Percentiles rank a stretch among this genome's conserved stretches.
phyloP scores from a whole-genome alignment of 2,888 invertebrate genomes.

The Plebejus argus region DNA sequence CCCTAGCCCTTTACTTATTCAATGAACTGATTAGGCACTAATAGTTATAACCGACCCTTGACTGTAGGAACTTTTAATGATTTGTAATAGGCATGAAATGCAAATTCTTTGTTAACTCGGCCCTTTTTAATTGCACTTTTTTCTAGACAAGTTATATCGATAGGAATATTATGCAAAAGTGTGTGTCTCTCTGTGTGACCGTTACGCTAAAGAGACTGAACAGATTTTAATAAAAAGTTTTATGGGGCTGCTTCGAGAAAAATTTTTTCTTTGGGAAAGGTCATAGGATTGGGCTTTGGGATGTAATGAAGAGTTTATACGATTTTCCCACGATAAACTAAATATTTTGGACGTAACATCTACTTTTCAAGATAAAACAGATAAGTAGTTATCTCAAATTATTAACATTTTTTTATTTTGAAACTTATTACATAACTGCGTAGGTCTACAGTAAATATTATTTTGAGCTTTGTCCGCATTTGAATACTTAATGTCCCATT shows the following conservation, averaged over 20 bases:
- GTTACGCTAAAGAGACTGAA: too few species aligned
- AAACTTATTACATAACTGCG: not conserved
- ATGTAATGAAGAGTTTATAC: too few species aligned
- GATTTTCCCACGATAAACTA: too few species aligned
- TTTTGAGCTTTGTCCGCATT: constrained; percentile 10
- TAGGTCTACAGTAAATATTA: not conserved
- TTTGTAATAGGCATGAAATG: not conserved
- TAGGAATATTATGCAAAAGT: not conserved
- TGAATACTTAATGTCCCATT: constrained; percentile 9
- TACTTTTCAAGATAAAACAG: not conserved
- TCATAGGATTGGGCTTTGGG: too few species aligned
- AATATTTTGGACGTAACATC: too few species aligned
- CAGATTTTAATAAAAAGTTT: too few species aligned
- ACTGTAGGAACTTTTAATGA: not conserved
- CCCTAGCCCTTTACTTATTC: constrained; percentile 15
- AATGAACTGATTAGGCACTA: constrained; percentile 25
- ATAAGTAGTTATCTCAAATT: not conserved
- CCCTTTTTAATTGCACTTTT: not conserved
- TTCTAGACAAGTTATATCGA: not conserved
- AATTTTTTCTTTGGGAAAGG: too few species aligned
- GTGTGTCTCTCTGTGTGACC: not conserved
- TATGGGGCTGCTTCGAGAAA: not conserved
- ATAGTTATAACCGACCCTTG: not conserved
- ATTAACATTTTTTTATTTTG: not conserved
- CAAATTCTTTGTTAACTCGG: not conserved